Conservation (phyloP, 2,113 vertebrate species). For the Syngnathus scovelli region DNA sequence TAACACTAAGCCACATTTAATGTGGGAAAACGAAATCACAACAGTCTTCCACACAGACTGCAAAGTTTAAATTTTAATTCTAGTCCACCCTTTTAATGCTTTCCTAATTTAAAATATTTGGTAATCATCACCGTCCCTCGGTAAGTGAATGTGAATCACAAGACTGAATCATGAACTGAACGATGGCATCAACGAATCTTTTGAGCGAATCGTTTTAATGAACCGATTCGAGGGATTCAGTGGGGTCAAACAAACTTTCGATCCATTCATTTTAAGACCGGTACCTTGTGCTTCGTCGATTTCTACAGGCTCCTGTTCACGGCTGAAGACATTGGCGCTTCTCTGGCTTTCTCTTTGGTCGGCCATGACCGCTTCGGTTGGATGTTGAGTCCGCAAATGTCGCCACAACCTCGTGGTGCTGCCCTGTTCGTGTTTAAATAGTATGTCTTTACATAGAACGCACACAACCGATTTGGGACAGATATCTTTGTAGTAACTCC, state of each 20-base stretch:
- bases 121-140: too few species aligned
- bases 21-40: too few species aligned
- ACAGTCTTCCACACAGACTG: too few species aligned
- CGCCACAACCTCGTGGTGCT: constrained; percentile 57
- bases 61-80: too few species aligned
- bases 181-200: neutral
- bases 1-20: neutral
- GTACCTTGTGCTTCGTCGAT: constrained; percentile 22
- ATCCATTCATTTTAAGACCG: neutral
- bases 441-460: constrained; percentile 41
- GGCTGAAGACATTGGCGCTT: neutral
- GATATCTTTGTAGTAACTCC: constrained; percentile 48
- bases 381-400: constrained; percentile 55
- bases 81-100: neutral
- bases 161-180: neutral
- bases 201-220: neutral
- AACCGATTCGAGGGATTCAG: neutral
- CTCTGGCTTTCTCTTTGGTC: constrained; percentile 4
- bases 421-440: constrained; percentile 36
- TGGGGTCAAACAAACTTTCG: neutral
- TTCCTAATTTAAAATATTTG: neutral
- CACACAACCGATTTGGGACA: constrained; percentile 43
- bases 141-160: neutral
- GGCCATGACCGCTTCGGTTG: constrained; percentile 28
- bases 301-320: neutral